phyloP scores from a whole-genome alignment of 2,797 vertebrate genomes.

The Oryzias dopingdopingensis region DNA sequence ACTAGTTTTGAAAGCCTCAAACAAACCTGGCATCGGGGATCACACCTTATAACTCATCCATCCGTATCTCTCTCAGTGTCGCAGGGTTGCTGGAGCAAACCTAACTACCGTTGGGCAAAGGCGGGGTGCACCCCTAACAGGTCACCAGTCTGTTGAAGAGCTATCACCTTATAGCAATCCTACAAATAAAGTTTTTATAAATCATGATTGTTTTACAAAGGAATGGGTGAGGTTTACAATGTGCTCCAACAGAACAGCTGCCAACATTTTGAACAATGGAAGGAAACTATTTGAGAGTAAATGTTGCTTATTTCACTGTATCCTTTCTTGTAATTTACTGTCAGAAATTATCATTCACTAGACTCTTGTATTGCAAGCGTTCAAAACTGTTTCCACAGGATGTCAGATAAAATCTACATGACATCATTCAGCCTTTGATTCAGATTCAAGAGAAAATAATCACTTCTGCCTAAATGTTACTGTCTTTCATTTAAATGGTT shows the following conservation, averaged over 20 bases:
- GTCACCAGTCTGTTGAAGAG: neutral
- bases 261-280: constrained; percentile 49
- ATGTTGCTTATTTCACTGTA: constrained; percentile 36
- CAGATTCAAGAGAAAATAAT: neutral
- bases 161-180: constrained; percentile 23
- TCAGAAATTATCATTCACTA: constrained; percentile 9
- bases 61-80: too few species aligned
- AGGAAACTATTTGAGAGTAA: constrained; percentile 56
- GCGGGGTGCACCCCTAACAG: too few species aligned
- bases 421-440: neutral
- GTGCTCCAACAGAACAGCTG: constrained; percentile 16
- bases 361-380: too few species aligned
- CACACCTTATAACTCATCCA: too few species aligned
- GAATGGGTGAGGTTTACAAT: constrained; percentile 32
- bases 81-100: constrained; percentile 21
- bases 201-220: constrained; percentile 26
- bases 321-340: constrained; percentile 32
- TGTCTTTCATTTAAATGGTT: too few species aligned
- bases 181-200: constrained; percentile 34
- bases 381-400: too few species aligned
- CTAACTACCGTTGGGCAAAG: neutral
- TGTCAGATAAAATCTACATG: neutral
- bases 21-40: too few species aligned
- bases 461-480: too few species aligned
- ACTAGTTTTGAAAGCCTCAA: too few species aligned